Evolutionary conservation across 2,888 invertebrate species (phyloP).

Genomic region (Ariolimax columbianus): DNA sequence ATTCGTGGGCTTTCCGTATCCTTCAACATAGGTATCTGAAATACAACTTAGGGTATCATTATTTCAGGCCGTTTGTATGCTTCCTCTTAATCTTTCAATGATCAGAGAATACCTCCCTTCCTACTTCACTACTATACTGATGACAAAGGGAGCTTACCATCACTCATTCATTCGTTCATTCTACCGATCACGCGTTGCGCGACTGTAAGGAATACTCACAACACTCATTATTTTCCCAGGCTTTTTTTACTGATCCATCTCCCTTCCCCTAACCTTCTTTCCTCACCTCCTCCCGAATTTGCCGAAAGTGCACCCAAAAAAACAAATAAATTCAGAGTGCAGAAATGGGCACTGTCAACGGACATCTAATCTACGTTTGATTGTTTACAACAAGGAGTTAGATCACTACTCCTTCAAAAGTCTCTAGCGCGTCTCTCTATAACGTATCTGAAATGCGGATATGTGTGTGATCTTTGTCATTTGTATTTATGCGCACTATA

Average conservation of each 20-base stretch:
- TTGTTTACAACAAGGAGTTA: background rate
- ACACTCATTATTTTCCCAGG: no score
- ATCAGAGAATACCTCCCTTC: no score
- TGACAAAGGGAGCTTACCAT: background rate
- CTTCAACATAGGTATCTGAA: no score
- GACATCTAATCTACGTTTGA: background rate
- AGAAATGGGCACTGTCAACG: background rate
- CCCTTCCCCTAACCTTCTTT: background rate
- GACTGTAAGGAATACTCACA: no score
- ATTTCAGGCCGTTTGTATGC: no score
- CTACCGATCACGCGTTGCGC: background rate
- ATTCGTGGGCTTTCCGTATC: no score
- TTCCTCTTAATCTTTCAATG: no score
- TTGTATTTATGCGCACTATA: background rate
- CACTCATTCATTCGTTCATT: background rate
- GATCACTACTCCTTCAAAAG: background rate
- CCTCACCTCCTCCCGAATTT: background rate
- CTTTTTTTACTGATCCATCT: no score
- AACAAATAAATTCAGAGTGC: slow-evolving; percentile 1
- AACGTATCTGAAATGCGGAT: background rate
- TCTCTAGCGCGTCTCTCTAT: background rate
- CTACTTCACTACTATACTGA: background rate
- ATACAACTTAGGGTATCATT: no score
- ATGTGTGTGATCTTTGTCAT: slow-evolving; percentile 1
- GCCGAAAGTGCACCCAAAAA: slow-evolving; percentile 4